These are phyloP conservation scores for Antechinus flavipes DNA, from an alignment of 2,113 vertebrate genomes.

Conservation along the genomic window DNA sequence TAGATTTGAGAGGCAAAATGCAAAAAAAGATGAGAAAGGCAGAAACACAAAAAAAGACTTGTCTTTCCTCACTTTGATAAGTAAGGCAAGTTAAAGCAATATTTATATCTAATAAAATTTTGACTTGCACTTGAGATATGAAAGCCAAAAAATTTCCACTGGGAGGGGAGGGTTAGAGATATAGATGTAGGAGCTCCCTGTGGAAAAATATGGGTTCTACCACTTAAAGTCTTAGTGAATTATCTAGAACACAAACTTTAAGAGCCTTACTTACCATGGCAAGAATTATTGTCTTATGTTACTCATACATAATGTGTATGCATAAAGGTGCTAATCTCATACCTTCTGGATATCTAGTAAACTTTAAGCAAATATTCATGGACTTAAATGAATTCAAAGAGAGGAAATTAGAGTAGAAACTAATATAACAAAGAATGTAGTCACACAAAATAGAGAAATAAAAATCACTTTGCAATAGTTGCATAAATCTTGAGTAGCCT, in stretches of 20 bases:
- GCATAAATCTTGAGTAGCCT: not conserved
- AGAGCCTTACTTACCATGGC: not conserved
- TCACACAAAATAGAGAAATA: not conserved
- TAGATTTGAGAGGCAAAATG: not conserved
- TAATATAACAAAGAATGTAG: not conserved
- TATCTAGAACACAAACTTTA: not conserved
- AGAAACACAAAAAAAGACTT: not conserved
- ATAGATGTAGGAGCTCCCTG: not conserved
- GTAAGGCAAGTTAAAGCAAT: not conserved
- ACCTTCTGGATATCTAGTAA: rapidly evolving
- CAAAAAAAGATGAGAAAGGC: not conserved
- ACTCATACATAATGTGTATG: not conserved
- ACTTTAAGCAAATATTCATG: rapidly evolving
- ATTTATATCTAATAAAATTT: not conserved
- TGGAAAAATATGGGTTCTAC: not conserved
- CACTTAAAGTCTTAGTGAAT: not conserved
- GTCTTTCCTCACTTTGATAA: not conserved
- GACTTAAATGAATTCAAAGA: not conserved
- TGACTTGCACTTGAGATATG: not conserved
- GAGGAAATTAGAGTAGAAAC: not conserved
- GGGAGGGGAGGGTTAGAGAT: not conserved
- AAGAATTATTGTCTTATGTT: not conserved
- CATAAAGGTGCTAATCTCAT: not conserved
- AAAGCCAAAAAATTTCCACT: not conserved
- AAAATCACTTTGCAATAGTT: rapidly evolving